These are phyloP conservation scores for Creontiades dilutus DNA, from an alignment of 2,888 invertebrate species.

Conservation along the genomic window DNA sequence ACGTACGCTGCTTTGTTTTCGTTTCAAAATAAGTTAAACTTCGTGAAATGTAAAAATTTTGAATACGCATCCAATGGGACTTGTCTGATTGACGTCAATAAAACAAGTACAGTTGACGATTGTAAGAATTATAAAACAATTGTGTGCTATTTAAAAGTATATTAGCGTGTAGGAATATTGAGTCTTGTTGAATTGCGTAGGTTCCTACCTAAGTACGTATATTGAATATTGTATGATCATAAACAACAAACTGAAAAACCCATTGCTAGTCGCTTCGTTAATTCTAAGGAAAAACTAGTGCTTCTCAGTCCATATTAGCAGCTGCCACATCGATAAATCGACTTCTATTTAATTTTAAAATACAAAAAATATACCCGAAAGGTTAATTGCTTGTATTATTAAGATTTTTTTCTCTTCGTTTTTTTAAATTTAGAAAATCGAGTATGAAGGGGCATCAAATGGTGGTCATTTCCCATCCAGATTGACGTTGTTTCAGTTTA, in stretches of 20 bases:
- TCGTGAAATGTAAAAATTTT: neutral
- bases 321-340: neutral
- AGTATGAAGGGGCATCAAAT: constrained; percentile 10
- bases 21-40: neutral
- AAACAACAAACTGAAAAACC: neutral
- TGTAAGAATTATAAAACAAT: neutral
- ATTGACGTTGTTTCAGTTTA: neutral
- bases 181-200: too few relatives aligned
- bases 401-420: neutral
- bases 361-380: neutral
- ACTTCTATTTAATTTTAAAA: neutral
- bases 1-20: neutral
- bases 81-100: neutral
- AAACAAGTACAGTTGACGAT: neutral
- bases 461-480: neutral
- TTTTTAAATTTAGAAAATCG: neutral
- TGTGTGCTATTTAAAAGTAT: constrained; percentile 4
- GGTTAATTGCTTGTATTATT: neutral
- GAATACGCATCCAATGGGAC: neutral
- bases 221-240: too few relatives aligned
- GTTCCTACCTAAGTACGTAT: too few relatives aligned
- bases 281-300: neutral
- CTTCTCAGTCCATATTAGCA: neutral
- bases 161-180: too few relatives aligned
- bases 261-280: constrained; percentile 6